Conservation (phyloP, 2,113 vertebrate genomes). For the Eudyptes chrysolophus region DNA sequence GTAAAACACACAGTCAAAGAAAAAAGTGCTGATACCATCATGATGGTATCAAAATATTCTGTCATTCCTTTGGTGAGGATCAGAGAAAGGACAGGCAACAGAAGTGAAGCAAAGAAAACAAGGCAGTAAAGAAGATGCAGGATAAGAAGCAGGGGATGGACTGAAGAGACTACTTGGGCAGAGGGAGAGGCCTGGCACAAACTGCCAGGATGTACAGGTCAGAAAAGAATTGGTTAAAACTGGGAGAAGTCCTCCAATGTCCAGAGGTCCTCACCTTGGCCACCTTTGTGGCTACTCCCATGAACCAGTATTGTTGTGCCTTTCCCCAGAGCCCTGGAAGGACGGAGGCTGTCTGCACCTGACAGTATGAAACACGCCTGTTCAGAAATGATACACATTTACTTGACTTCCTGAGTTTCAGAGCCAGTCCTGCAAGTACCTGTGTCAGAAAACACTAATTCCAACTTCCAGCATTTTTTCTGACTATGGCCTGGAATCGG, state of each 20-base stretch:
- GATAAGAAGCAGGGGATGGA: not conserved
- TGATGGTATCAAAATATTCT: not conserved
- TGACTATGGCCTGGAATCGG: not conserved
- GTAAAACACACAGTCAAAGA: not conserved
- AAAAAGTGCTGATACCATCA: not conserved
- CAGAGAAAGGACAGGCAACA: not conserved
- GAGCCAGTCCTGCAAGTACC: accelerated
- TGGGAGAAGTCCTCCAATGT: not conserved
- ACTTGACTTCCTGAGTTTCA: not conserved
- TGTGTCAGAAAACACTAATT: not conserved
- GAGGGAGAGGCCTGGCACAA: not conserved
- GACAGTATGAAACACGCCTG: not conserved
- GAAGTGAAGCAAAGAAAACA: not conserved
- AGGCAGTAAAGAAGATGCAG: not conserved
- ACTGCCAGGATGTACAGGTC: not conserved
- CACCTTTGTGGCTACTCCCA: not conserved
- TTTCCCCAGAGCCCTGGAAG: not conserved
- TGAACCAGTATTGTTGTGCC: not conserved
- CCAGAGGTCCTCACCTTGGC: not conserved
- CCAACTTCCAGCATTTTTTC: not conserved
- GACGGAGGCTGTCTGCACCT: not conserved
- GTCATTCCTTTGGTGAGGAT: not conserved
- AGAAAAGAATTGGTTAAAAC: not conserved
- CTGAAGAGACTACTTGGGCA: not conserved
- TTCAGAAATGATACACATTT: not conserved